Base-by-base conservation (phyloP, 2,888 invertebrate species). In the Andrena bucephala region DNA sequence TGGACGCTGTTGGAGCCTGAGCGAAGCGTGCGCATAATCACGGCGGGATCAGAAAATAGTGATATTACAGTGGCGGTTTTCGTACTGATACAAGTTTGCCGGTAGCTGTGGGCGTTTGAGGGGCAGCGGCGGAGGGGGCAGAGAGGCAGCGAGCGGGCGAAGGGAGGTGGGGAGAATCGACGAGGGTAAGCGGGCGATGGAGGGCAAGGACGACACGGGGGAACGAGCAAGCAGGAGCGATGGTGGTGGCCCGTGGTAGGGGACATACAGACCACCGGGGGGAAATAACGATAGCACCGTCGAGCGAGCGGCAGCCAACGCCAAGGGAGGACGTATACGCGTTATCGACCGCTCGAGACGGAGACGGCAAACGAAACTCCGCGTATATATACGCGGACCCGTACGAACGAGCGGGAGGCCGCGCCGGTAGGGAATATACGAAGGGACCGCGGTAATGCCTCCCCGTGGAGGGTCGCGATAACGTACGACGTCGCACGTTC, bases 271-370 rank as follows among this genome's bases (percentile, higher is more conserved):
- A 72, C 71, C 73, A 81, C 81, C 79, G 85, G 83, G 88, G 88
- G 89, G 85, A 91, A 90, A 90, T 89, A 88, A 91, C 87, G 90
- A 90, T 87, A 89, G 87, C 87, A 83, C 84, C 87, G 90, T 87
- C 81, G 90, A 88, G 84, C 89, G 83, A 87, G 83, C 89, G 85
- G 88, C 83, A 87, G 88, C 42, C 85, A 87, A 84, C 85, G 83
- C 84, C 89, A 81, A 88, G 89, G 90, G 90, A 90, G 86, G 87
- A 88, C 86, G 86, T 81, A 81, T 85, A 90, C 89, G 88, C 90
- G 89, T 86, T 86, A 87, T 89, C 88, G 89, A 85, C 85, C 89
- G 88, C 80, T 80, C 83, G 71, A 80, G 87, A 83, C 85, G 81
- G 87, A 88, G 88, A 82, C 85, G 88, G 83, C 77, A 77, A 87